Percentiles rank a stretch among this genome's conserved stretches.
phyloP scores from a whole-genome alignment of 2,113 vertebrate genomes.

The Eulacestoma nigropectus region DNA sequence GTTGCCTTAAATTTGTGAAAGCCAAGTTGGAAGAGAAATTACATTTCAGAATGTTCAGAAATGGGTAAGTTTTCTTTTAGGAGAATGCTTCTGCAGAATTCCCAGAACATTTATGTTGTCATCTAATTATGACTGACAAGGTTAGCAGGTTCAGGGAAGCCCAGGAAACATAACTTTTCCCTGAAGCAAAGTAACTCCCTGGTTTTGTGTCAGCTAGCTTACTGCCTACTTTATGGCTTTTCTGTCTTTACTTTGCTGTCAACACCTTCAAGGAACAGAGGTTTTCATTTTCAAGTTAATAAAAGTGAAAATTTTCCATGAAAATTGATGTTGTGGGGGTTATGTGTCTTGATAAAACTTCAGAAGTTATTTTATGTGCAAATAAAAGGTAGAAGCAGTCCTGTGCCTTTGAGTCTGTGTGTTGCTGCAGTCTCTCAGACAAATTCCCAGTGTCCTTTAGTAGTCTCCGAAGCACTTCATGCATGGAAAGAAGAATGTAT shows the following conservation, averaged over 20 bases:
- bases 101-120: background rate
- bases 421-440: background rate
- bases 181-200: background rate
- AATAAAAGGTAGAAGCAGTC: background rate
- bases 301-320: background rate
- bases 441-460: background rate
- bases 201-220: background rate
- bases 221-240: background rate
- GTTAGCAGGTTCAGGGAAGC: constrained; percentile 7
- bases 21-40: background rate
- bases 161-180: background rate
- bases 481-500: background rate
- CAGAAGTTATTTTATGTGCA: background rate
- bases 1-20: background rate
- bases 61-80: background rate
- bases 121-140: background rate
- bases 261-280: background rate
- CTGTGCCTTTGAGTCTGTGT: background rate
- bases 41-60: background rate
- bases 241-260: background rate
- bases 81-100: background rate
- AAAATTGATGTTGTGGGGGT: background rate
- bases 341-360: background rate
- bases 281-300: background rate
- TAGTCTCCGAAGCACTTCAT: background rate